phyloP scores from a whole-genome alignment of 2,888 invertebrate species.

The Papilio elwesi region DNA sequence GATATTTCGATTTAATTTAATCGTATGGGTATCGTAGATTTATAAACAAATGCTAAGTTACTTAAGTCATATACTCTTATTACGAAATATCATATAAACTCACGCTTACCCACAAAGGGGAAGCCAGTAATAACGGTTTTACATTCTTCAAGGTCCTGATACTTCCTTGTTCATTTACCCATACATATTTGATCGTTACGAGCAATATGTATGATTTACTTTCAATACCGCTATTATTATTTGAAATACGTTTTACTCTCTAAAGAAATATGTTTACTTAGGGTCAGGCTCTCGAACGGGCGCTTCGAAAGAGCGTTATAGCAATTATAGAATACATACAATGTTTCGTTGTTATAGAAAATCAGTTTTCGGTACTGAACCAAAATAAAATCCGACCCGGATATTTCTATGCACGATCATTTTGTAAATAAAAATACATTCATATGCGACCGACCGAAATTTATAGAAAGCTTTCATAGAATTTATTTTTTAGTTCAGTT shows the following conservation, averaged over 20 bases:
- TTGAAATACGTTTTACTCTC: not conserved
- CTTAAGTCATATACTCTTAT: too few relatives aligned
- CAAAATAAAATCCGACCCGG: constrained; percentile 31
- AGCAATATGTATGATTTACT: too few relatives aligned
- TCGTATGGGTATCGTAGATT: too few relatives aligned
- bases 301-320: not conserved
- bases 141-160: too few relatives aligned
- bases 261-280: constrained; percentile 3
- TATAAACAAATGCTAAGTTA: too few relatives aligned
- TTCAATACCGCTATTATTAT: not conserved
- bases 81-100: too few relatives aligned
- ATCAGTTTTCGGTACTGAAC: not conserved
- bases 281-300: not conserved
- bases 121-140: too few relatives aligned
- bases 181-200: too few relatives aligned
- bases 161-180: too few relatives aligned
- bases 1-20: too few relatives aligned
- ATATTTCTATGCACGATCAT: constrained; percentile 31
- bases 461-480: constrained; percentile 38
- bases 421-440: constrained; percentile 36
- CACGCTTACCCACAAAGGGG: too few relatives aligned
- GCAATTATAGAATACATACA: not conserved
- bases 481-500: constrained; percentile 38
- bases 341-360: constrained; percentile 19
- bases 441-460: constrained; percentile 37